Percentiles rank a stretch among this genome's conserved stretches.
phyloP scores from a whole-genome alignment of 2,888 invertebrate genomes.

The Drosophila pseudotalamancana region DNA sequence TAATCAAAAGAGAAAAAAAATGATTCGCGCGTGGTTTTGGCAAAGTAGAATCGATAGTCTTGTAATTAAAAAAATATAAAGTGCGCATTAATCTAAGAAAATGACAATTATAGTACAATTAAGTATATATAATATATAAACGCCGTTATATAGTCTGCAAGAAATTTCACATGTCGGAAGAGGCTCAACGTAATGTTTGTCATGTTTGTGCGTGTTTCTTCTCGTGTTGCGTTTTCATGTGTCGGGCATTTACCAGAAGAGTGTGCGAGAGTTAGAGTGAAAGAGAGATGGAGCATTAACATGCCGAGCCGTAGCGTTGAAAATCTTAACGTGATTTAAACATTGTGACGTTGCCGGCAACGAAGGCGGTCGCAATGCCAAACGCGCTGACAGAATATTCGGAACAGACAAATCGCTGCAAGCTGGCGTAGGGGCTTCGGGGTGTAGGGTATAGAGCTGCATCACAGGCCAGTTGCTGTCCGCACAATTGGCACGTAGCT shows the following conservation, averaged over 20 bases:
- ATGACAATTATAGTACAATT: too few relatives aligned
- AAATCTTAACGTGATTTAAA: slow-evolving; percentile 74
- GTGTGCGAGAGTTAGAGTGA: neutral
- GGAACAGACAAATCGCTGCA: slow-evolving; percentile 32
- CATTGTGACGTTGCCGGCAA: slow-evolving; percentile 47
- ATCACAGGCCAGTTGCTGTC: slow-evolving; percentile 45
- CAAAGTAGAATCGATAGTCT: neutral
- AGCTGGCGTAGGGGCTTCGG: neutral
- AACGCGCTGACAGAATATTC: slow-evolving; percentile 21
- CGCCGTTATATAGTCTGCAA: too few relatives aligned
- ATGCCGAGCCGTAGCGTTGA: slow-evolving; percentile 63
- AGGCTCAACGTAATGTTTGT: slow-evolving; percentile 19
- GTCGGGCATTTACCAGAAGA: neutral
- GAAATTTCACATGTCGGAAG: too few relatives aligned
- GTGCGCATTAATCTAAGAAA: too few relatives aligned
- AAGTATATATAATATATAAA: too few relatives aligned
- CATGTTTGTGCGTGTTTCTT: slow-evolving; percentile 17
- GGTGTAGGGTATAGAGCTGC: neutral
- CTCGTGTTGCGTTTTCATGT: slow-evolving; percentile 10
- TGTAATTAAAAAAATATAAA: neutral
- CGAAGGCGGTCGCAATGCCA: slow-evolving; percentile 12
- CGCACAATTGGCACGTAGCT: slow-evolving; percentile 66
- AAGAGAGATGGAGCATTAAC: slow-evolving; percentile 28
- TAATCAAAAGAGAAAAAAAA: neutral
- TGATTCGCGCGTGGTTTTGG: neutral